A percentile compares a stretch with the other conserved stretches of the same genome.
Conservation (phyloP, 2,113 vertebrate genomes). For the Silurus asotus region DNA sequence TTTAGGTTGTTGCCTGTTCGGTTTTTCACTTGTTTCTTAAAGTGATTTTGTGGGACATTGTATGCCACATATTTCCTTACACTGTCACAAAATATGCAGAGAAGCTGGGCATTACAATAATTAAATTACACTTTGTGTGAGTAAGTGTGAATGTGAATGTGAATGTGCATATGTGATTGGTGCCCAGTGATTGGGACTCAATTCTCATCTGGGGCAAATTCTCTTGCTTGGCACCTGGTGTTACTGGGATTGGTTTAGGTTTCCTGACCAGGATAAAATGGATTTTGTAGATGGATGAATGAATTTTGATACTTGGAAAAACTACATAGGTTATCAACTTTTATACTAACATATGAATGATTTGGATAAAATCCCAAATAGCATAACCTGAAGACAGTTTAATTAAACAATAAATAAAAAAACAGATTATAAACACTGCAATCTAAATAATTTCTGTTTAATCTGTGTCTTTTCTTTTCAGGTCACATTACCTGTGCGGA, state of each 20-base stretch:
- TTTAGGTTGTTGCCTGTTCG: not conserved
- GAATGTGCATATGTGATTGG: not conserved
- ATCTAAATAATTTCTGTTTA: not conserved
- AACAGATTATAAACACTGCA: not conserved
- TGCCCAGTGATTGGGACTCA: not conserved
- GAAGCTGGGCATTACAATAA: not conserved
- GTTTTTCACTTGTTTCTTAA: not conserved
- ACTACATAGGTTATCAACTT: not conserved
- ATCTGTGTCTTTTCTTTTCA: conserved; percentile 37
- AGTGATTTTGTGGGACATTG: not conserved
- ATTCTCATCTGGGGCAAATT: not conserved
- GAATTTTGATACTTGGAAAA: not conserved
- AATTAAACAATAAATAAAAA: not conserved
- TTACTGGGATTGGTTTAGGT: not conserved
- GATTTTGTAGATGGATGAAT: not conserved
- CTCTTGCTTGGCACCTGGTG: not conserved
- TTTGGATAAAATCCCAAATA: not conserved
- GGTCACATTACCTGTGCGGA: conserved; percentile 69
- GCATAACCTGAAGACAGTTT: not conserved
- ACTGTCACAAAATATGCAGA: not conserved
- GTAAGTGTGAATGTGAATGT: no score
- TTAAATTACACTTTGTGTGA: not conserved
- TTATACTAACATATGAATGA: not conserved
- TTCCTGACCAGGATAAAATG: not conserved
- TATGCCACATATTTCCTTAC: not conserved